Conservation (phyloP, 2,888 invertebrate species). For the Minunthozetes semirufus region DNA sequence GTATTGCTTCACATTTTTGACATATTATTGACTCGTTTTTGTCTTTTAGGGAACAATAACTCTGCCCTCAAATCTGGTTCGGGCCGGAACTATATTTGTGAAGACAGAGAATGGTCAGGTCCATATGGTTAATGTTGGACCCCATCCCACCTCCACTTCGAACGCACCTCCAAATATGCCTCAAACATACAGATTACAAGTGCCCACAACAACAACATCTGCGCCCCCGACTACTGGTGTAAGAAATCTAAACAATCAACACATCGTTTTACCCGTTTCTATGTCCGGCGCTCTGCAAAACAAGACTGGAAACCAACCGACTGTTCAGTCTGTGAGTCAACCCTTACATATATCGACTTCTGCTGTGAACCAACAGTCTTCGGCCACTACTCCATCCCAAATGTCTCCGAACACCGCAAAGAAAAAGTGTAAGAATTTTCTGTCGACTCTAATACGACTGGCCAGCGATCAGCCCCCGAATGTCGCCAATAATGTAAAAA, state of each 20-base stretch:
- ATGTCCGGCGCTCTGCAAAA: not conserved
- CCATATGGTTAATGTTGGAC: constrained; percentile 81
- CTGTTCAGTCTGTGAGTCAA: constrained; percentile 28
- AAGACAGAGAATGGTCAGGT: constrained; percentile 96
- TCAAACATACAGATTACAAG: not conserved
- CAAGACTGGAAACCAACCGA: not conserved
- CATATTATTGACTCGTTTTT: not conserved
- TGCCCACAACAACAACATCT: not conserved
- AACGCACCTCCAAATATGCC: constrained; percentile 3
- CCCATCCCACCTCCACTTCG: constrained; percentile 16
- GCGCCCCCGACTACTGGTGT: not conserved
- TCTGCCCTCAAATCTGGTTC: constrained; percentile 55
- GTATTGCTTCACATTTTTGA: not conserved
- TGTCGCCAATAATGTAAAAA: constrained; percentile 84
- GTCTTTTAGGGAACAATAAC: constrained; percentile 48
- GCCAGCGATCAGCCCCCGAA: constrained; percentile 89
- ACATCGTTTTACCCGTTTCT: constrained; percentile 16
- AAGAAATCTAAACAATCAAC: not conserved
- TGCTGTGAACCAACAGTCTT: constrained; percentile 37
- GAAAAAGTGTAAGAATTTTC: constrained; percentile 95
- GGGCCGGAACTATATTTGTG: constrained; percentile 72
- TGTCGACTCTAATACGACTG: constrained; percentile 87
- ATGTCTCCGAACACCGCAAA: constrained; percentile 70
- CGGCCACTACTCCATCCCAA: constrained; percentile 41
- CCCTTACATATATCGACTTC: constrained; percentile 39